phyloP scores from a whole-genome alignment of 2,797 vertebrate species.

The Sebastes hopkinsi region DNA sequence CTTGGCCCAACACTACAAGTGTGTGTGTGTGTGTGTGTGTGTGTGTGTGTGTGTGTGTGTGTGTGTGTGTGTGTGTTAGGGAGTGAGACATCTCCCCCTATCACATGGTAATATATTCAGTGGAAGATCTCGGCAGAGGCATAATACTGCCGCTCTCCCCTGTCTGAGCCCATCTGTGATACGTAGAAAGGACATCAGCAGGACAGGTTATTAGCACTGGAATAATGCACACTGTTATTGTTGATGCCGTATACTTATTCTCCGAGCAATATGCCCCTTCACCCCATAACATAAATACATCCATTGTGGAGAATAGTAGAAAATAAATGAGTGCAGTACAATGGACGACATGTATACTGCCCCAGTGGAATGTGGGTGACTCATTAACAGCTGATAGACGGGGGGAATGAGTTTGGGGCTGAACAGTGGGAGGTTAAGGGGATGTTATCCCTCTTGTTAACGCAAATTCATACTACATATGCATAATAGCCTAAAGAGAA shows the following conservation, averaged over 20 bases:
- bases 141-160: slow-evolving; percentile 76
- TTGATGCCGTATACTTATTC: slow-evolving; percentile 70
- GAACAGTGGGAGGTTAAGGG: slow-evolving; percentile 26
- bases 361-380: slow-evolving; percentile 38
- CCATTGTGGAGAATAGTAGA: slow-evolving; percentile 34
- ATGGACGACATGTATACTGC: slow-evolving; percentile 22
- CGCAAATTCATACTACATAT: slow-evolving; percentile 1
- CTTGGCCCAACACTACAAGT: slow-evolving; percentile 70
- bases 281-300: slow-evolving; percentile 60
- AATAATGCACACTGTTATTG: slow-evolving; percentile 77
- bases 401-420: neutral
- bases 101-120: slow-evolving; percentile 84
- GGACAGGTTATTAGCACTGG: slow-evolving; percentile 74
- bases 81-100: slow-evolving; percentile 78
- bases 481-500: neutral
- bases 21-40: slow-evolving; percentile 32
- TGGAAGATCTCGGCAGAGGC: slow-evolving; percentile 75
- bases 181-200: slow-evolving; percentile 76
- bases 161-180: slow-evolving; percentile 81
- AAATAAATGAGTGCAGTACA: slow-evolving; percentile 46
- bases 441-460: slow-evolving; percentile 10
- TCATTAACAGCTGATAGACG: slow-evolving; percentile 48
- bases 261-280: slow-evolving; percentile 56
- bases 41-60: slow-evolving; percentile 41
- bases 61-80: slow-evolving; percentile 23